Conservation (phyloP, 2,888 invertebrate genomes). For the Onthophagus sagittarius region DNA sequence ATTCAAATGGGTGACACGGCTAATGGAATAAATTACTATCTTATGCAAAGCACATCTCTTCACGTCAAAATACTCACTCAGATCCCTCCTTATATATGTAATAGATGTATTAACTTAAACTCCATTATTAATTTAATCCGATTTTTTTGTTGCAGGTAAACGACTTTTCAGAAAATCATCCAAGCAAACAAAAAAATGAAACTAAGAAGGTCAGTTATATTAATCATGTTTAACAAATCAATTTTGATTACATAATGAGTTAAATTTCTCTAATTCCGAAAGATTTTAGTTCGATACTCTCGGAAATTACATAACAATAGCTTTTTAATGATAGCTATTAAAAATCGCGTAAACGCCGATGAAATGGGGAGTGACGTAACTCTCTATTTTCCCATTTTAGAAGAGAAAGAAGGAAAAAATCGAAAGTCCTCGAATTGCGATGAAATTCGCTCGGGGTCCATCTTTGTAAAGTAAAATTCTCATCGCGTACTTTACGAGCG, state of each 20-base stretch:
- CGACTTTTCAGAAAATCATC: background rate
- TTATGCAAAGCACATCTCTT: background rate
- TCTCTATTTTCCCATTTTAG: too few relatives aligned
- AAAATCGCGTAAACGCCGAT: too few relatives aligned
- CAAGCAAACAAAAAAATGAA: background rate
- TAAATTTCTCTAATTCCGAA: too few relatives aligned
- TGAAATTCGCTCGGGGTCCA: background rate
- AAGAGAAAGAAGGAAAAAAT: background rate
- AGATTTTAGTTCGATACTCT: too few relatives aligned
- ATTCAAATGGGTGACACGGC: background rate
- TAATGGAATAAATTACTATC: background rate
- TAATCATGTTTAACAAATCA: too few relatives aligned
- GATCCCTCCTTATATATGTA: background rate
- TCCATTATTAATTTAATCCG: background rate
- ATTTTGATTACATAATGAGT: too few relatives aligned
- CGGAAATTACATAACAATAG: too few relatives aligned
- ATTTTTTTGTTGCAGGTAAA: background rate
- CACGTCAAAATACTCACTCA: background rate
- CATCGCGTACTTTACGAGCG: background rate
- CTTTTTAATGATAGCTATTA: too few relatives aligned
- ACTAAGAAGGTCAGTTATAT: background rate
- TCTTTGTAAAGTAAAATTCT: background rate
- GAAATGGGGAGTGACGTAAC: too few relatives aligned
- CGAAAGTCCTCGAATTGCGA: background rate
- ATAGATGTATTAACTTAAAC: background rate